Base-by-base conservation (phyloP, 2,113 vertebrate species). In the Gnathonemus longibarbis region DNA sequence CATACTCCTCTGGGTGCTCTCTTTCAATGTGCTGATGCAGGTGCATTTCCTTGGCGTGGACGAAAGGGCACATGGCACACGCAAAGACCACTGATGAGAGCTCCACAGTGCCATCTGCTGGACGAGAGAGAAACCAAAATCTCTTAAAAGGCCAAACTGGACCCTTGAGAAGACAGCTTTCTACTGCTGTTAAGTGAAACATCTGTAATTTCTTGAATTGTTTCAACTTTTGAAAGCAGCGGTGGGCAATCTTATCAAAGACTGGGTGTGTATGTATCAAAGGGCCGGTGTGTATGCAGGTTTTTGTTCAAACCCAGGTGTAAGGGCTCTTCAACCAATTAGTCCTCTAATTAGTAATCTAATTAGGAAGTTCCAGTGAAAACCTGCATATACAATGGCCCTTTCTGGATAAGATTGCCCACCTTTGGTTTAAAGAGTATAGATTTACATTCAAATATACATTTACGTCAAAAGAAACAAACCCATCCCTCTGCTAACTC, bases 1-100 rank as follows among this genome's bases (percentile, higher is more conserved):
- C 24, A 89, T 93, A 91, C 58, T 92, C 91, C 52, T 94, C 93
- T 5, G 93, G 94, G 91, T 94, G 94, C 53, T 91, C 92, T 84
- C 85, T 92, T 42, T 94, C 91, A 0, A 94, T 39, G 90, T 94
- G 94, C 92, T 91, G 93, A 90, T 92, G 92, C 89, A 94, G 92
- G 91, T 89, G 93, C 27, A 92, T 93, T 91, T 95, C 94, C 89
- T 95, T 91, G 90, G 93, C 91, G 93, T 95, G 94, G 88, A 93
- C 94, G 90, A 94, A 95, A 0, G 93, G 93, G 91, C 94, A 94
- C 80, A 93, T 90, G 1, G 94, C 92, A 89, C 93, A 94, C 0
- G 93, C 92, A 48, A 94, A 95, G 42, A 95, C 93, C 91, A 94
- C 93, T 17, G 93, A 90, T 74, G 94, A 94, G 90, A 93, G 93